A percentile compares a stretch with the other conserved stretches of the same genome.
Evolutionary conservation across 2,797 vertebrate genomes (phyloP).

Genomic region (Gastrophryne carolinensis): DNA sequence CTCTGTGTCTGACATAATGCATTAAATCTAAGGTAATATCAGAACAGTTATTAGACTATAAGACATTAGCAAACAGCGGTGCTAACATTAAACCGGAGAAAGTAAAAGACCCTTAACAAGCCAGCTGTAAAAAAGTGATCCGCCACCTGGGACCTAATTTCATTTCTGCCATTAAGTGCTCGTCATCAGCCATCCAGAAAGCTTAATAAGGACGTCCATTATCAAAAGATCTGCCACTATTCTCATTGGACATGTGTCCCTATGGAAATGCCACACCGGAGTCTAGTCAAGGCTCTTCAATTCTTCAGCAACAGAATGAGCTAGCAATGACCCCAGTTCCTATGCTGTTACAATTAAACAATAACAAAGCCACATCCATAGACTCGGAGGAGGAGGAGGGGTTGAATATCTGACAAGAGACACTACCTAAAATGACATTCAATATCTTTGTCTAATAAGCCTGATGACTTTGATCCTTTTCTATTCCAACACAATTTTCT

Average conservation of each 20-base stretch:
- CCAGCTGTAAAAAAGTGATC: conserved; percentile 30
- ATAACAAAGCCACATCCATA: conserved; percentile 18
- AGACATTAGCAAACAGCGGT: conserved; percentile 23
- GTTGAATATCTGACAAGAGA: conserved; percentile 7
- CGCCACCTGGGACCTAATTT: conserved; percentile 38
- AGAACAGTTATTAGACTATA: conserved; percentile 11
- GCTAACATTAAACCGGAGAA: conserved; percentile 26
- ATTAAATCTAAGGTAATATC: conserved; percentile 1
- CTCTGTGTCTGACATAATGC: conserved; percentile 1
- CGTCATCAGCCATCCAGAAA: conserved; percentile 42
- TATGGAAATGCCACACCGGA: conserved; percentile 25
- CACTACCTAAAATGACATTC: conserved; percentile 21
- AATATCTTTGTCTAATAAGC: conserved; percentile 16
- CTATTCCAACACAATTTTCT: neutral
- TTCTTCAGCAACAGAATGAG: conserved; percentile 24
- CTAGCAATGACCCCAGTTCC: conserved; percentile 32
- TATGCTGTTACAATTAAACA: conserved; percentile 14
- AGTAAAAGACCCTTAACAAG: conserved; percentile 28
- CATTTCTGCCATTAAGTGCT: conserved; percentile 40
- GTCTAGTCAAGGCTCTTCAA: conserved; percentile 34
- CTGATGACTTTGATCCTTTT: conserved; percentile 6
- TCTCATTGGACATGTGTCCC: conserved; percentile 27
- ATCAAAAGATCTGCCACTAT: conserved; percentile 36
- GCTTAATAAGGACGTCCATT: conserved; percentile 42
- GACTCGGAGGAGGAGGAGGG: neutral